Evolutionary conservation across 2,888 invertebrate genomes (phyloP).

Genomic region (Xanthorhoe designata): DNA sequence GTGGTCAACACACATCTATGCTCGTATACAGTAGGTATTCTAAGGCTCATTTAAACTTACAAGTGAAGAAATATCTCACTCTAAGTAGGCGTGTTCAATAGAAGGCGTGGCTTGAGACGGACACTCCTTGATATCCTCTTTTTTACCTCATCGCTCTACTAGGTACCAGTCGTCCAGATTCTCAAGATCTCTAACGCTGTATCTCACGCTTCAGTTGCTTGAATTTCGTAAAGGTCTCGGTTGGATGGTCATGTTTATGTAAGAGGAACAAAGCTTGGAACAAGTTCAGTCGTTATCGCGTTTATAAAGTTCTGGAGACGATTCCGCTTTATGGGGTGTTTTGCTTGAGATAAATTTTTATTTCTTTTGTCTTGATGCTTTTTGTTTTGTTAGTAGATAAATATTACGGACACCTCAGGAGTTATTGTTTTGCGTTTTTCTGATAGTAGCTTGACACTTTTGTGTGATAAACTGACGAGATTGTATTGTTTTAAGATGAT

Average conservation of each 20-base stretch:
- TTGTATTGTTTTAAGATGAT: background rate
- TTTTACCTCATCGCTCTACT: conserved; percentile 80
- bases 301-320: conserved; percentile 84
- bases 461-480: background rate
- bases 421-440: conserved; percentile 18
- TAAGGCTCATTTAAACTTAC: conserved; percentile 50
- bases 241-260: conserved; percentile 73
- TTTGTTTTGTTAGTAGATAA: conserved; percentile 63
- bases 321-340: conserved; percentile 84
- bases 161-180: conserved; percentile 70
- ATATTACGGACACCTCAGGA: conserved; percentile 40
- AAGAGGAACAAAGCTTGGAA: conserved; percentile 79
- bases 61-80: conserved; percentile 74
- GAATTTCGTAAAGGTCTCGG: conserved; percentile 40
- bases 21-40: conserved; percentile 32
- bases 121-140: conserved; percentile 83
- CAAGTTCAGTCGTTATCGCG: conserved; percentile 84
- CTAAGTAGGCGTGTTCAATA: conserved; percentile 74
- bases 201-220: conserved; percentile 42
- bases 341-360: conserved; percentile 82
- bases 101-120: conserved; percentile 76
- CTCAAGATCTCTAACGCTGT: conserved; percentile 62
- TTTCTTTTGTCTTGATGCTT: conserved; percentile 74
- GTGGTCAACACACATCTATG: conserved; percentile 35
- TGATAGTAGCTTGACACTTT: background rate